These are phyloP conservation scores for Craterocephalus amniculus DNA, from an alignment of 2,797 vertebrate species.

Conservation along the genomic window DNA sequence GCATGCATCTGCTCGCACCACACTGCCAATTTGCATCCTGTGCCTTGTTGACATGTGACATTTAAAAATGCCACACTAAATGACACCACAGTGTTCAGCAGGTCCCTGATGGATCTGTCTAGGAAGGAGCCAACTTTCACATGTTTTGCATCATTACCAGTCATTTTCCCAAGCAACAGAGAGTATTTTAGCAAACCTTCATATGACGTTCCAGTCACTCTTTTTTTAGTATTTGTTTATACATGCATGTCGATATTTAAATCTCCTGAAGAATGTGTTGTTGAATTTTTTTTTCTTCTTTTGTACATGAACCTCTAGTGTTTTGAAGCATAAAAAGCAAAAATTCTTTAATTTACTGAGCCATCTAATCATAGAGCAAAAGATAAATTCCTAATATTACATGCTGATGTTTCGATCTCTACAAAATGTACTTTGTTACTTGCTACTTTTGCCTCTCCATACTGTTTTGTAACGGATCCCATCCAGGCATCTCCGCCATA, in stretches of 20 bases:
- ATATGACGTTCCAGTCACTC: slow-evolving; percentile 16
- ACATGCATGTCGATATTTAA: background rate
- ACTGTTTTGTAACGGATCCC: too few species aligned
- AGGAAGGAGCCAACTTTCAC: slow-evolving; percentile 33
- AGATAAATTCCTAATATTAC: background rate
- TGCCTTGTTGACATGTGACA: slow-evolving; percentile 68
- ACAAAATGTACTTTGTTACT: background rate
- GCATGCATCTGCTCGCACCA: slow-evolving; percentile 53
- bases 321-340: slow-evolving; percentile 25
- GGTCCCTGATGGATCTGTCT: slow-evolving; percentile 27
- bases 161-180: slow-evolving; percentile 16
- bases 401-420: background rate
- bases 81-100: slow-evolving; percentile 50
- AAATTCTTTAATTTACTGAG: slow-evolving; percentile 16
- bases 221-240: slow-evolving; percentile 1
- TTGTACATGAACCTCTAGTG: background rate
- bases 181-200: background rate
- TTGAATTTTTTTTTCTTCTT: background rate
- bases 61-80: slow-evolving; percentile 70
- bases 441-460: background rate
- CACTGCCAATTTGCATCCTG: slow-evolving; percentile 67
- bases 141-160: slow-evolving; percentile 31
- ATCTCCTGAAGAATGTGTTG: background rate
- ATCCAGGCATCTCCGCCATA: too few species aligned
- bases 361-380: background rate